Evolutionary conservation across 2,113 vertebrate genomes (phyloP).

Genomic region (Corydoras maculifer): DNA sequence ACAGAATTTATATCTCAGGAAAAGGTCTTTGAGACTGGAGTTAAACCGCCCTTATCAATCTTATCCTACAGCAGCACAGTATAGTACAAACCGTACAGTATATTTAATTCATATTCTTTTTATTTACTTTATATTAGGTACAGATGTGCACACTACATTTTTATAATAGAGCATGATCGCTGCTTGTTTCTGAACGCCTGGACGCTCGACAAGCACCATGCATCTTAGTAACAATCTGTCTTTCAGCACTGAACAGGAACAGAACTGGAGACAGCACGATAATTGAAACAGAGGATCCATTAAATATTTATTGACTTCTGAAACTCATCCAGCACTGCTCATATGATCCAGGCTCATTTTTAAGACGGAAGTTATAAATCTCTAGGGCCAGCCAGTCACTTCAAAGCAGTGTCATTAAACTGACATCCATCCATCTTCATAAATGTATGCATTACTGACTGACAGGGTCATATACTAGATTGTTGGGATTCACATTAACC

Average conservation of each 20-base stretch:
- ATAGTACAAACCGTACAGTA: no score
- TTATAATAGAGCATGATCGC: not conserved
- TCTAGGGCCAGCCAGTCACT: constrained; percentile 24
- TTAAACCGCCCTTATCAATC: not conserved
- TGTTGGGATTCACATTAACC: no score
- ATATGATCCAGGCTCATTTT: constrained; percentile 15
- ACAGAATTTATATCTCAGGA: constrained; percentile 11
- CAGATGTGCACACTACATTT: not conserved
- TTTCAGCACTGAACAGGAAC: not conserved
- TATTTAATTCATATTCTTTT: no score
- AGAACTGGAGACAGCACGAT: not conserved
- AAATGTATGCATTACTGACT: constrained; percentile 11
- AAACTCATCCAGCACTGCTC: not conserved
- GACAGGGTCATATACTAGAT: constrained; percentile 1
- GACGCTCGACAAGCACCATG: not conserved
- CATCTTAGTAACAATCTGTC: not conserved
- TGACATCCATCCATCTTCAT: constrained; percentile 26
- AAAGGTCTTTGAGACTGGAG: constrained; percentile 10
- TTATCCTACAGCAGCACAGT: no score
- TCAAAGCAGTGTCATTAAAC: constrained; percentile 21
- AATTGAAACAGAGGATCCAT: constrained; percentile 25
- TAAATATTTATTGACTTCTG: constrained; percentile 30
- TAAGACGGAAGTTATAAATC: constrained; percentile 36
- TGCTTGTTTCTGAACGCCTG: not conserved
- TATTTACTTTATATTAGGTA: no score